Conservation (phyloP, 2,797 vertebrate genomes). For the Echiichthys vipera region DNA sequence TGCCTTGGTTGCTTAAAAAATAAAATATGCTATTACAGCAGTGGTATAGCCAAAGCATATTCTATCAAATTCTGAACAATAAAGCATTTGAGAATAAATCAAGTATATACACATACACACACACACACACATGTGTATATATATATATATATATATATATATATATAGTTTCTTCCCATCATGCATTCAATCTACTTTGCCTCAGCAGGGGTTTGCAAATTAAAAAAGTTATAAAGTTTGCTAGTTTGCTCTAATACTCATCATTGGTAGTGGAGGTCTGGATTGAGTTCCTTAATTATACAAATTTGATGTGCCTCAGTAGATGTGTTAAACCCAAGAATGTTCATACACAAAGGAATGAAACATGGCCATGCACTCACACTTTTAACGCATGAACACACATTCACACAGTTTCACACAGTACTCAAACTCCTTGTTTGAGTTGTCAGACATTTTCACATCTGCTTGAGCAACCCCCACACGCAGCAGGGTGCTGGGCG, state of each 20-base stretch:
- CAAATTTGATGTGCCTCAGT: slow-evolving; percentile 40
- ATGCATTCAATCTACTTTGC: slow-evolving; percentile 34
- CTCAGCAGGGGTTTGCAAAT: slow-evolving; percentile 47
- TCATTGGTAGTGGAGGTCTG: slow-evolving; percentile 21
- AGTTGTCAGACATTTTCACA: slow-evolving; percentile 44
- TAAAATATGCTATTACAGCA: no score
- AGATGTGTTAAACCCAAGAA: slow-evolving; percentile 41
- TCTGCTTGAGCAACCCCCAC: slow-evolving; percentile 53
- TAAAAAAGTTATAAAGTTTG: slow-evolving; percentile 47
- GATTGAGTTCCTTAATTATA: slow-evolving; percentile 44
- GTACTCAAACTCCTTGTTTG: slow-evolving; percentile 29
- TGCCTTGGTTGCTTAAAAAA: no score
- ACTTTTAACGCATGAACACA: not conserved
- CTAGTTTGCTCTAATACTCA: slow-evolving; percentile 22
- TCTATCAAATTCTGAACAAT: no score
- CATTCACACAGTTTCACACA: slow-evolving; percentile 4
- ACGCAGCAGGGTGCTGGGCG: slow-evolving; percentile 48
- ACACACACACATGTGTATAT: no score
- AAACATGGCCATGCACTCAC: slow-evolving; percentile 10
- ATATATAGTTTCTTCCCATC: no score
- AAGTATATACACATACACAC: no score
- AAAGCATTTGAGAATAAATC: no score
- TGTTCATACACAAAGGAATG: slow-evolving; percentile 22
- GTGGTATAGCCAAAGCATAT: no score
- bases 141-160: no score